phyloP scores from a whole-genome alignment of 1,140 invertebrate species.

The Portunus trituberculatus region DNA sequence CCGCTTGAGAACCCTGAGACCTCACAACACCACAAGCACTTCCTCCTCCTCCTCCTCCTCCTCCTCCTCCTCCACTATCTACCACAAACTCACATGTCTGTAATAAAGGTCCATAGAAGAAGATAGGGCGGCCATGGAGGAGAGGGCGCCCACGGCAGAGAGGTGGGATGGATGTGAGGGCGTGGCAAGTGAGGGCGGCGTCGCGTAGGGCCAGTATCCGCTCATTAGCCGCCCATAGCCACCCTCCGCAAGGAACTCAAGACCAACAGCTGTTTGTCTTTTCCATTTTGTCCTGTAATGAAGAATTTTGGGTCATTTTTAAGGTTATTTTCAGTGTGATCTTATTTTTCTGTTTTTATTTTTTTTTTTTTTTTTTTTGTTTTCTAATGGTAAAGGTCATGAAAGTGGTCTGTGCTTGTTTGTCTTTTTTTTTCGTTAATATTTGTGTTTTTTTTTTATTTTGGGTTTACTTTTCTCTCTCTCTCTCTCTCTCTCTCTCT shows the following conservation, averaged over 20 bases:
- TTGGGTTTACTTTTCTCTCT: background rate
- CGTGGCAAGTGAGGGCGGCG: conserved; percentile 35
- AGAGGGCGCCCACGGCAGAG: conserved; percentile 67
- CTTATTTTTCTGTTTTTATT: background rate
- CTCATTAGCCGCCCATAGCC: conserved; percentile 66
- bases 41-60: background rate
- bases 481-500: background rate
- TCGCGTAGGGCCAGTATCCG: conserved; percentile 63
- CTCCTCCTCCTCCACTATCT: background rate
- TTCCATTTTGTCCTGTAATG: conserved; percentile 65
- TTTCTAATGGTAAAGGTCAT: no score
- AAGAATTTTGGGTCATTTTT: no score
- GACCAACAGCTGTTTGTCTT: conserved; percentile 61
- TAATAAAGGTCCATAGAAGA: conserved; percentile 70
- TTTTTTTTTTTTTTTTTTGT: background rate
- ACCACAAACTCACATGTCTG: conserved; percentile 50
- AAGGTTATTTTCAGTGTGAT: background rate
- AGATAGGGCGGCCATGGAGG: conserved; percentile 66
- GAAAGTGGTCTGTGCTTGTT: background rate
- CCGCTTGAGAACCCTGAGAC: no score
- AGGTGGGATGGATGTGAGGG: conserved; percentile 61
- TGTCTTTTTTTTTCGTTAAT: background rate
- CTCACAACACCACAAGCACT: no score
- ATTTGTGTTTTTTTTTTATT: background rate
- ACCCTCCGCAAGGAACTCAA: conserved; percentile 66